Percentiles rank a stretch among this genome's conserved stretches.
These are phyloP conservation scores for Ornithoptera priamus DNA, from an alignment of 2,888 invertebrate species.

Conservation along the genomic window DNA sequence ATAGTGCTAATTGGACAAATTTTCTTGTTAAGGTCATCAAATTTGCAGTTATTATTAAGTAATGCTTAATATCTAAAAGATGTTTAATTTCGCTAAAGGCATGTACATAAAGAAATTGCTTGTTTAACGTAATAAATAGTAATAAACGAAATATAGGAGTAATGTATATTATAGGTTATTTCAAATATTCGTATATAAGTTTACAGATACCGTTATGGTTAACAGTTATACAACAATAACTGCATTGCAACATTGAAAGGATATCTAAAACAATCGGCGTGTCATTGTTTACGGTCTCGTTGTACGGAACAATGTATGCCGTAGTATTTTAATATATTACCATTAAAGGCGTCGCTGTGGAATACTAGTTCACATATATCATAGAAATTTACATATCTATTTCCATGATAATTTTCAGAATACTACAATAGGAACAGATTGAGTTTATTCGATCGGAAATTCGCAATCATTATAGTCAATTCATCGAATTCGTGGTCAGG, in stretches of 20 bases:
- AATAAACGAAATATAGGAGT: too few species aligned
- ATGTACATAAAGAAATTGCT: too few species aligned
- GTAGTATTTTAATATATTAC: slow-evolving; percentile 12
- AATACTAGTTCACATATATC: slow-evolving; percentile 17
- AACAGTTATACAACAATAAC: background rate
- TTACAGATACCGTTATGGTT: background rate
- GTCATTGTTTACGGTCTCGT: background rate
- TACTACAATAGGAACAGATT: slow-evolving; percentile 18
- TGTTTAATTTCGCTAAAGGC: too few species aligned
- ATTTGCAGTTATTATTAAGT: too few species aligned
- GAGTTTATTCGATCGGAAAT: slow-evolving; percentile 23
- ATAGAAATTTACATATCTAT: slow-evolving; percentile 18
- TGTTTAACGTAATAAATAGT: too few species aligned
- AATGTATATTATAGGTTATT: background rate
- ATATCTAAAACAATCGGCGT: background rate
- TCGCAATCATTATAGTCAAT: slow-evolving; percentile 15
- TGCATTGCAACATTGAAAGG: background rate
- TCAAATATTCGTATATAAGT: background rate
- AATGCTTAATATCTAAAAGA: too few species aligned
- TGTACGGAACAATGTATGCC: slow-evolving; percentile 4
- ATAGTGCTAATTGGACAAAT: too few species aligned
- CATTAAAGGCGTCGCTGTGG: slow-evolving; percentile 7
- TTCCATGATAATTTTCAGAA: slow-evolving; percentile 19
- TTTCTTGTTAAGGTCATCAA: too few species aligned
- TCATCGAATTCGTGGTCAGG: background rate